phyloP scores from a whole-genome alignment of 2,113 vertebrate genomes.

The Myotis lucifugus region DNA sequence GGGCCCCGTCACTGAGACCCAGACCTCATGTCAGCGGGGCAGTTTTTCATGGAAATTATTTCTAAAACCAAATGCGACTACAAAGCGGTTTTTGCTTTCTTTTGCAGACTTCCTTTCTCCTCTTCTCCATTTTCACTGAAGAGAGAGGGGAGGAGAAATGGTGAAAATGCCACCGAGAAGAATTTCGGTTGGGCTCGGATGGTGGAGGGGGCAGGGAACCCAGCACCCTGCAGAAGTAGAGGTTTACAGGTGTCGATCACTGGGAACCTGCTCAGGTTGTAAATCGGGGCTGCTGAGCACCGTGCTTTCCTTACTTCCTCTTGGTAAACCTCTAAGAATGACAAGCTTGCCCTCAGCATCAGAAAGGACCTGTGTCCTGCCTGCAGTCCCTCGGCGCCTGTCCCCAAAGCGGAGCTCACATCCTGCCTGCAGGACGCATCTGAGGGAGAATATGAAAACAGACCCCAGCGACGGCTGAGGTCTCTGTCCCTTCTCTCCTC shows the following conservation, averaged over 20 bases:
- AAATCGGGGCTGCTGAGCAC: not conserved
- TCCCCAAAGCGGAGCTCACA: not conserved
- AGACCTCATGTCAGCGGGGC: not conserved
- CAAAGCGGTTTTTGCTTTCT: not conserved
- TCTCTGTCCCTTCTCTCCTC: not conserved
- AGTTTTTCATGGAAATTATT: constrained; percentile 37
- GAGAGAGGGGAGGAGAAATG: not conserved
- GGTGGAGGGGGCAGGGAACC: not conserved
- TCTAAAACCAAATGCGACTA: constrained; percentile 20
- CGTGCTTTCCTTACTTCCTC: not conserved
- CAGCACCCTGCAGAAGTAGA: not conserved
- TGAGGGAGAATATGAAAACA: rapidly evolving
- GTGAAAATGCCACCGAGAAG: not conserved
- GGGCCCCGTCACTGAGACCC: not conserved
- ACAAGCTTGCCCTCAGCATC: not conserved
- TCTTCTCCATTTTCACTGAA: not conserved
- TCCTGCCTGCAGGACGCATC: not conserved
- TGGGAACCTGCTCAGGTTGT: not conserved
- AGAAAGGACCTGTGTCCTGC: not conserved
- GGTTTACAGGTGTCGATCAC: not conserved
- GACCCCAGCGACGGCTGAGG: not conserved
- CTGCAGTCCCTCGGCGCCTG: not conserved
- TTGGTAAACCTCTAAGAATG: not conserved
- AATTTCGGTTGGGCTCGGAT: not conserved
- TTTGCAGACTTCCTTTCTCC: not conserved